Percentiles rank a stretch among this genome's conserved stretches.
Evolutionary conservation across 2,888 invertebrate species (phyloP).

Genomic region (Luperina testacea): DNA sequence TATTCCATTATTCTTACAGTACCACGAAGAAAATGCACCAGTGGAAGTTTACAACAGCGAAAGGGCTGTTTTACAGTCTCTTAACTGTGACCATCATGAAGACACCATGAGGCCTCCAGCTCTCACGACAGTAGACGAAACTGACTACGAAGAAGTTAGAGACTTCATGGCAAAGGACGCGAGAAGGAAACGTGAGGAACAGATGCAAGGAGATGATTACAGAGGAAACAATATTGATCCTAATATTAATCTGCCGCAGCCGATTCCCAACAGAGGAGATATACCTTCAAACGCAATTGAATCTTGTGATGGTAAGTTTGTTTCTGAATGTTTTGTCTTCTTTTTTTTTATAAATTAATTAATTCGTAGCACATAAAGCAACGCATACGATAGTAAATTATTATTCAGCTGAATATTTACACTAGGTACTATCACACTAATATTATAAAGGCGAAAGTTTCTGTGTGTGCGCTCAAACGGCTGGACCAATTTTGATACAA

Average conservation of each 20-base stretch:
- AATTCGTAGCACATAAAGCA: background rate
- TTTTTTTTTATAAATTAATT: background rate
- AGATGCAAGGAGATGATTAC: slow-evolving; percentile 86
- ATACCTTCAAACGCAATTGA: slow-evolving; percentile 85
- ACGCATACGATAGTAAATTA: background rate
- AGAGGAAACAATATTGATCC: slow-evolving; percentile 81
- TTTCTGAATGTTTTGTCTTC: background rate
- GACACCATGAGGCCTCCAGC: slow-evolving; percentile 76
- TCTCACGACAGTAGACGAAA: slow-evolving; percentile 75
- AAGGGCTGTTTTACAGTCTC: slow-evolving; percentile 85
- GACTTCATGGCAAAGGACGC: slow-evolving; percentile 81
- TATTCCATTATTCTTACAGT: slow-evolving; percentile 78
- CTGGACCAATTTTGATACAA: too few relatives aligned
- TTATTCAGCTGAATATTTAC: background rate
- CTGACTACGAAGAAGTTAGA: slow-evolving; percentile 82
- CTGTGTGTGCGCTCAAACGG: too few relatives aligned
- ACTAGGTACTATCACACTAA: background rate
- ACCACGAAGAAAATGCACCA: slow-evolving; percentile 90
- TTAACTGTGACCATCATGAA: slow-evolving; percentile 83
- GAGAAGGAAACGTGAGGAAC: slow-evolving; percentile 79
- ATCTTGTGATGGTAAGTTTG: slow-evolving; percentile 83
- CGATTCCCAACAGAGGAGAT: slow-evolving; percentile 79
- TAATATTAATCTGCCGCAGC: slow-evolving; percentile 71
- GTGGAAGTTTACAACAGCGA: slow-evolving; percentile 89
- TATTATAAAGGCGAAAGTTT: too few relatives aligned